Base-by-base conservation (phyloP, 2,888 invertebrate genomes). In the Cephonodes hylas region DNA sequence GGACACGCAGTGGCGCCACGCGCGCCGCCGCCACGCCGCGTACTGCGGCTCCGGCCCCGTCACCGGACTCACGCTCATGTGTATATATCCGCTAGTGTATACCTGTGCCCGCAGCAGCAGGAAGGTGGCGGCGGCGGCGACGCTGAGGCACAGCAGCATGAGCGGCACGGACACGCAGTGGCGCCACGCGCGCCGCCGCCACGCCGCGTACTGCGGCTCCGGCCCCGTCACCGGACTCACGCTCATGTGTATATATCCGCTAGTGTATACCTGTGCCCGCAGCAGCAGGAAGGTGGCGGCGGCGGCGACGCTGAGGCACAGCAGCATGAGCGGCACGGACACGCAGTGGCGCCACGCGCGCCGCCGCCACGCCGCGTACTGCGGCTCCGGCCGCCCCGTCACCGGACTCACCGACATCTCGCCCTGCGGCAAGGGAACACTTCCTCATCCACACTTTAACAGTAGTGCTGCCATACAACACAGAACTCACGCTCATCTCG, bases 1-100 rank as follows among this genome's bases (percentile, higher is more conserved):
- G 64, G 97, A 97, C 66, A 98, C 96, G 72, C 96, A 94, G 84
- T 98, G 98, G 20, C 98, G 95, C 89, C 97, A 97, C 66, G 96
- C 93, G 73, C 97, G 95, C 22, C 98, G 94, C 69, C 96, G 95
- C 98, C 98, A 98, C 62, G 95, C 94, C 0, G 98, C 96, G 84
- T 96, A 96, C 78, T 93, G 93, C 0, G 98, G 97, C 86, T 99
- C 99, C 66, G 97, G 93, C 4, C 97, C 98, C 0, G 99, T 99
- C 42, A 99, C 97, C 31, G 96, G 94, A 81, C 97, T 98, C 56
- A 95, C 94, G 68, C 96, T 95, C 84, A 98, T 93, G n/a, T n/a
- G n/a, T n/a, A n/a, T n/a, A n/a, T n/a, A n/a, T n/a, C n/a, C n/a
- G n/a, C n/a, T n/a, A n/a, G n/a, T n/a, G n/a, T n/a, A n/a, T 82